Evolutionary conservation across 2,888 invertebrate species (phyloP), one percentile per base, ranked within the genome.

Genomic region (Teleiodes luculella): DNA sequence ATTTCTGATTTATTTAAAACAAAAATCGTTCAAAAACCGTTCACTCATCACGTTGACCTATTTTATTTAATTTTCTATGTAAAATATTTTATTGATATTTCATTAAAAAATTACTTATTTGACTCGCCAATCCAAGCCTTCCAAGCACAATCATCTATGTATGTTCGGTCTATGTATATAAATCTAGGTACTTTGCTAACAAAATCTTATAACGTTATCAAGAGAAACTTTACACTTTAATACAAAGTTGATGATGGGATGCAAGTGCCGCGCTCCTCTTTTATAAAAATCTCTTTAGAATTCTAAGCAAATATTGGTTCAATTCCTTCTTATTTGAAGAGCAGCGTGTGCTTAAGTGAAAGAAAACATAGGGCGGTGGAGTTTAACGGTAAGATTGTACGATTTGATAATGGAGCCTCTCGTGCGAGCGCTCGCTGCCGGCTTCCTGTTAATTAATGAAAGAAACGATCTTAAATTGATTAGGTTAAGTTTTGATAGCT

Each of bases 401-500:
- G 33, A 33, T 33, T 33, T 33, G 33, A 33, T 33, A 33, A 33
- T 33, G 33, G 33, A 33, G 24, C 33, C 10, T 10, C 33, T 33
- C 33, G 11, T 11, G 33, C 33, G 33, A 33, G 33, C 24, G 6
- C 6, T 24, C 24, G n/a, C 24, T 24, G 3, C 24, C 24, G 3
- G 3, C 24, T 24, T 24, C 24, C 24, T 6, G 45, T 49, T 54
- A 65, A 66, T 65, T 64, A 64, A 58, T 54, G 54, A 66, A 66
- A 66, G 65, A 71, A 67, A 57, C 58, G 45, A 59, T 49, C 48
- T 50, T 55, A 63, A 49, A 66, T 65, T 63, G 62, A 66, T 66
- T 65, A 69, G 59, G 61, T 57, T 63, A 67, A 72, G 74, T 74
- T 77, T 68, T 72, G 70, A 71, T 68, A 72, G 65, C 66, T 76